A percentile compares a stretch with the other conserved stretches of the same genome.
Evolutionary conservation across 1,140 invertebrate species (phyloP).

Genomic region (Dreissena polymorpha): DNA sequence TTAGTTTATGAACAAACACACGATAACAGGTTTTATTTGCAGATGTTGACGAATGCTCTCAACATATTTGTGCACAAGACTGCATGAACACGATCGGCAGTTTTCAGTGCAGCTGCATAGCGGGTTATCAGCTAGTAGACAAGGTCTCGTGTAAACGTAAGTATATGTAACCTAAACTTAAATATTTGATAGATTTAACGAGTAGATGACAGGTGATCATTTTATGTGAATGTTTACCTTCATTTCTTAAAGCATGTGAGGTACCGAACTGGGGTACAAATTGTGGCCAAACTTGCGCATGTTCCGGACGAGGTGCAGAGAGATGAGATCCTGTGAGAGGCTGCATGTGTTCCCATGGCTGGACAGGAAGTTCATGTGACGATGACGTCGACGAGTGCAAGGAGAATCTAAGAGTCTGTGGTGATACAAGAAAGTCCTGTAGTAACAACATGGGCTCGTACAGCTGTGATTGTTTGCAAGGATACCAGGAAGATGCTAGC

Average conservation of each 20-base stretch:
- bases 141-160: neutral
- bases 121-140: slow-evolving; percentile 1
- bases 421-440: slow-evolving; percentile 22
- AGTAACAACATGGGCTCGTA: slow-evolving; percentile 21
- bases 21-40: neutral
- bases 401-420: neutral
- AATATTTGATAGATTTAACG: neutral
- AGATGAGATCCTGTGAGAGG: slow-evolving; percentile 28
- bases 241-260: slow-evolving; percentile 19
- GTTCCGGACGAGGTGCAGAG: slow-evolving; percentile 27
- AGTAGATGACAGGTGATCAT: neutral
- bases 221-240: neutral
- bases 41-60: slow-evolving; percentile 1
- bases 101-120: slow-evolving; percentile 7
- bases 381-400: slow-evolving; percentile 41
- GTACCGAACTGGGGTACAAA: slow-evolving; percentile 5
- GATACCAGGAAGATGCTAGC: neutral
- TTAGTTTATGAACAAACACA: too few species aligned
- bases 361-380: slow-evolving; percentile 32
- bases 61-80: neutral
- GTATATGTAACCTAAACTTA: neutral
- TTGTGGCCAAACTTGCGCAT: slow-evolving; percentile 19
- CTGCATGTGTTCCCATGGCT: slow-evolving; percentile 24
- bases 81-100: slow-evolving; percentile 16
- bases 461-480: slow-evolving; percentile 21